A percentile compares a stretch with the other conserved stretches of the same genome.
These are phyloP conservation scores for Epinephelus cyanopodus DNA, from an alignment of 2,113 vertebrate genomes.

Conservation along the genomic window DNA sequence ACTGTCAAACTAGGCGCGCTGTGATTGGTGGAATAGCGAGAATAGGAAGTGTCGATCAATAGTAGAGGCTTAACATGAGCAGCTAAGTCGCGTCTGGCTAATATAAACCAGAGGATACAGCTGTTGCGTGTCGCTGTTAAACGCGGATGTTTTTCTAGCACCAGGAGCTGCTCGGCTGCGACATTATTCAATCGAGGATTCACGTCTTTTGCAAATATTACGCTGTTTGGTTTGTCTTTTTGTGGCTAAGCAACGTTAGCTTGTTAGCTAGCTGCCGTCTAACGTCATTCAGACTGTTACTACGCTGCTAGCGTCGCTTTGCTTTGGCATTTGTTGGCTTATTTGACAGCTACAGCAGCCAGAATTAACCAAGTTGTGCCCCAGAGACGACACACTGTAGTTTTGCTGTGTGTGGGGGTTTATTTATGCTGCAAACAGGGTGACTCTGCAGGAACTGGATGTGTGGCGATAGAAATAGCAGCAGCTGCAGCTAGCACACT, in stretches of 20 bases:
- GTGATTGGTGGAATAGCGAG: constrained; percentile 72
- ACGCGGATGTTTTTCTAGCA: not conserved
- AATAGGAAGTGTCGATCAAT: constrained; percentile 72
- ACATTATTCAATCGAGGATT: not conserved
- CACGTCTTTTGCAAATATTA: not conserved
- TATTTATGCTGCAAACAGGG: constrained; percentile 16
- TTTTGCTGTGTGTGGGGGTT: not conserved
- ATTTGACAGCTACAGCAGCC: constrained; percentile 29
- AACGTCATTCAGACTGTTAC: constrained; percentile 48
- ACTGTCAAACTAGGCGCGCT: not conserved
- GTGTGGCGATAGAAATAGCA: constrained; percentile 57
- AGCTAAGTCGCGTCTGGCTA: constrained; percentile 53
- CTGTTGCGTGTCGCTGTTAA: not conserved
- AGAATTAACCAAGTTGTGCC: constrained; percentile 12
- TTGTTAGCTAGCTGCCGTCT: constrained; percentile 37
- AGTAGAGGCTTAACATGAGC: constrained; percentile 59
- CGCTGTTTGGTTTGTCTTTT: constrained; percentile 7
- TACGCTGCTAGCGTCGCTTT: constrained; percentile 49
- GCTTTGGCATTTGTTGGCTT: constrained; percentile 15
- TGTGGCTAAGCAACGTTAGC: constrained; percentile 41
- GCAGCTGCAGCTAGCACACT: constrained; percentile 69
- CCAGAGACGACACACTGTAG: not conserved
- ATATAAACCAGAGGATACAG: constrained; percentile 1
- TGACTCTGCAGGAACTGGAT: constrained; percentile 61
- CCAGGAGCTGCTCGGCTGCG: too few species aligned